Percentiles rank a stretch among this genome's conserved stretches.
Evolutionary conservation across 2,888 invertebrate species (phyloP).

Genomic region (Fissipunctia ypsillon): DNA sequence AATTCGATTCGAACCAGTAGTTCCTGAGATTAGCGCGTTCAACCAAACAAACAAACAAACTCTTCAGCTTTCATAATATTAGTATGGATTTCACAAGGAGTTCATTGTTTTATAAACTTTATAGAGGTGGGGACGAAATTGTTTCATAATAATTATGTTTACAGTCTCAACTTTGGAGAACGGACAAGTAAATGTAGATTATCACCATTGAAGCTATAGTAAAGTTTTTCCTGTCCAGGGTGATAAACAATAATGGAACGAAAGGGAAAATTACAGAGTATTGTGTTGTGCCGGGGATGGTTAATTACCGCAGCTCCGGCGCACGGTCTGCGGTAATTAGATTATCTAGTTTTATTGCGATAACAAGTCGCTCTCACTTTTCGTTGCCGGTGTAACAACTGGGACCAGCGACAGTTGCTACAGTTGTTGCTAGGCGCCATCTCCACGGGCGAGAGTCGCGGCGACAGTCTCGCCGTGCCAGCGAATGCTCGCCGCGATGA

Average conservation of each 20-base stretch:
- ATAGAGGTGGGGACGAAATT: not conserved
- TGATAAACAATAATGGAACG: slow-evolving; percentile 46
- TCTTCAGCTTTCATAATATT: no score
- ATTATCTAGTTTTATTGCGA: slow-evolving; percentile 45
- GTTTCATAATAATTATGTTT: slow-evolving; percentile 32
- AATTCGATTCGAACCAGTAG: no score
- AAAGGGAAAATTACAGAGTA: slow-evolving; percentile 25
- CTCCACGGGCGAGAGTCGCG: no score
- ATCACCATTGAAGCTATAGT: slow-evolving; percentile 29
- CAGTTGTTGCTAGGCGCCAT: no score
- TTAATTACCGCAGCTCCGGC: slow-evolving; percentile 31
- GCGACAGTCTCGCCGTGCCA: no score
- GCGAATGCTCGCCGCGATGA: no score
- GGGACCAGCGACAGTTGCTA: no score
- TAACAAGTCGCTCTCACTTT: slow-evolving; percentile 4
- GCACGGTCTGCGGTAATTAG: slow-evolving; percentile 23
- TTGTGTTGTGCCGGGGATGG: slow-evolving; percentile 20
- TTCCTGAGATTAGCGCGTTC: no score
- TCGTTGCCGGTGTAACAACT: not conserved
- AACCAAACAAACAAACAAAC: no score
- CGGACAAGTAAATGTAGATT: slow-evolving; percentile 33
- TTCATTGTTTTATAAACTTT: slow-evolving; percentile 19
- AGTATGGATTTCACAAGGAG: not conserved
- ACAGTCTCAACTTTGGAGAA: slow-evolving; percentile 12
- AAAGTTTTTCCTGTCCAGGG: slow-evolving; percentile 30